Evolutionary conservation across 2,797 vertebrate genomes (phyloP).

Genomic region (Myotis vivesi): DNA sequence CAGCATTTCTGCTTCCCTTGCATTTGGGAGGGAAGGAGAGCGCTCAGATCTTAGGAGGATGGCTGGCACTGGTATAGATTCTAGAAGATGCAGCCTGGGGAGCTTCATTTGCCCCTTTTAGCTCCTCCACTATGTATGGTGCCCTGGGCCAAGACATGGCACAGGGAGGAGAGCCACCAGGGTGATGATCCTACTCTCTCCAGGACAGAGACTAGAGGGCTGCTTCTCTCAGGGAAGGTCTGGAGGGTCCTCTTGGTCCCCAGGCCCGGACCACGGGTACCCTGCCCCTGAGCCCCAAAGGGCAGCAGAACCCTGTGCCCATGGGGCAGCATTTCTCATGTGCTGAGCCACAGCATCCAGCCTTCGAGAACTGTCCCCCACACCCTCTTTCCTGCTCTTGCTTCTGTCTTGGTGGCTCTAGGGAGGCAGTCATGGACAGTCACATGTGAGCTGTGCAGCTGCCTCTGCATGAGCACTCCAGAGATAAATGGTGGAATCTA

Average conservation of each 20-base stretch:
- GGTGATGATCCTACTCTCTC: not conserved
- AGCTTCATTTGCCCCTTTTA: not conserved
- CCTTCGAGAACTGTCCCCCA: too few relatives aligned
- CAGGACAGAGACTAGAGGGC: not conserved
- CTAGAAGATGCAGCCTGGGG: not conserved
- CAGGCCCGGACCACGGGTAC: rapidly evolving
- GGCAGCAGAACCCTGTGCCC: not conserved
- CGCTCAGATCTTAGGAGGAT: not conserved
- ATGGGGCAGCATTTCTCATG: not conserved
- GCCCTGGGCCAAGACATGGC: not conserved
- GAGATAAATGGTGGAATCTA: too few relatives aligned
- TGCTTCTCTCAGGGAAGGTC: not conserved
- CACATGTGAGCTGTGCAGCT: not conserved
- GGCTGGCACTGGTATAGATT: not conserved
- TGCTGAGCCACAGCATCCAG: too few relatives aligned
- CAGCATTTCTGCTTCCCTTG: not conserved
- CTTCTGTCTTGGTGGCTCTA: not conserved
- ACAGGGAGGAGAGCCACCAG: too few relatives aligned
- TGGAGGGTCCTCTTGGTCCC: not conserved
- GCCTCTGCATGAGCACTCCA: too few relatives aligned
- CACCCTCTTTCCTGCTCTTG: too few relatives aligned
- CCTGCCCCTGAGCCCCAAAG: not conserved
- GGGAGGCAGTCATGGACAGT: not conserved
- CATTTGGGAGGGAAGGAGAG: not conserved
- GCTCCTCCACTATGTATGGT: not conserved